Evolutionary conservation across 2,797 vertebrate species (phyloP).

Genomic region (Crenichthys baileyi): DNA sequence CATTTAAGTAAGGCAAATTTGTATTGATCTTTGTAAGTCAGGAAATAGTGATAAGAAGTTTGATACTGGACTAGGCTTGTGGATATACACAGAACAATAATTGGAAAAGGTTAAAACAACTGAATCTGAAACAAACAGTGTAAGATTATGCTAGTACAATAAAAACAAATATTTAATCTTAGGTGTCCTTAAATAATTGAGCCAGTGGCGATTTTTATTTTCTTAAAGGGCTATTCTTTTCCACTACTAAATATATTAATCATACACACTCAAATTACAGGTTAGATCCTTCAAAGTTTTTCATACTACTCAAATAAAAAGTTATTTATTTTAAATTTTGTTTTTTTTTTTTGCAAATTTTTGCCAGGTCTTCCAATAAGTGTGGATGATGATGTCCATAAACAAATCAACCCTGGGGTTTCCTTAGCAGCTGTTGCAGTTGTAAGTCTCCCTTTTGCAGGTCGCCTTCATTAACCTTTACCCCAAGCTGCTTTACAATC

Average conservation of each 20-base stretch:
- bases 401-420: slow-evolving; percentile 45
- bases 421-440: slow-evolving; percentile 52
- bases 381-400: not conserved
- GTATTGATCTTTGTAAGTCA: not conserved
- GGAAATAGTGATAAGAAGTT: not conserved
- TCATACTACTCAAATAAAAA: not conserved
- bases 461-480: slow-evolving; percentile 79
- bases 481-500: slow-evolving; percentile 81
- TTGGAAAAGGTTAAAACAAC: not conserved
- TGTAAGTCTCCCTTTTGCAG: slow-evolving; percentile 66
- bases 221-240: not conserved
- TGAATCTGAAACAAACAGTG: not conserved
- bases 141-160: not conserved
- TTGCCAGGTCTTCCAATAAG: not conserved
- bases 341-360: not conserved
- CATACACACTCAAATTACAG: not conserved
- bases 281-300: not conserved
- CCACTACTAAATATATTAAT: not conserved
- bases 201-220: not conserved
- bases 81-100: not conserved
- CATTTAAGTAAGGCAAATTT: not conserved
- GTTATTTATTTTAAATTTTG: not conserved
- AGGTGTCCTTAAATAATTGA: not conserved
- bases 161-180: not conserved
- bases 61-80: not conserved